Base-by-base conservation (phyloP, 2,888 invertebrate species). In the Andrena haemorrhoa region DNA sequence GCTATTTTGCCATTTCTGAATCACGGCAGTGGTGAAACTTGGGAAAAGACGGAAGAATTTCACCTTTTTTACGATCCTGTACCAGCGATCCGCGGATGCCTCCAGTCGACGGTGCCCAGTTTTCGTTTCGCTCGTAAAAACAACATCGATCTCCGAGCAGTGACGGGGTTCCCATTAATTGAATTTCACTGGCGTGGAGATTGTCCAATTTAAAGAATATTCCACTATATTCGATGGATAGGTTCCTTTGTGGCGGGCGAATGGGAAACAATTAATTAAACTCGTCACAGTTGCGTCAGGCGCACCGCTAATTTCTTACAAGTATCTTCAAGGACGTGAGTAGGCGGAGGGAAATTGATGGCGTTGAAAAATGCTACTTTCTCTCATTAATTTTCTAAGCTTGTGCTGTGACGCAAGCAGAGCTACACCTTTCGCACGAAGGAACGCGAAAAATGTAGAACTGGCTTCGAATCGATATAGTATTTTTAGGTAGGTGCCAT, bases 1-100 rank as follows among this genome's bases (percentile, higher is more conserved):
- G 79, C 76, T 69, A 75, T 88, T 86, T 85, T 82, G 83, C 81
- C 85, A 75, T 85, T 85, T 83, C 80, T 69, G 82, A 82, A 85
- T 83, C 83, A 77, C 73, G 63, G 64, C 73, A 69, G 66, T 73
- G 76, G 82, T 79, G 83, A 83, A 87, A 87, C 80, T 68, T 72
- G 70, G 12, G n/a, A 20, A 60, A 83, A 70, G 56, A 60, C 66
- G 83, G 74, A 82, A 77, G 72, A 69, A 86, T 88, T 88, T 83
- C 86, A 77, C 76, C 56, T 53, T 12, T 41, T 74, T 85, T 83
- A 60, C 58, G 70, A 70, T 26, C 29, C 58, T 29, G 1, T 26
- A 10, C 10, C 23, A 74, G 73, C 79, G 65, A 60, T 35, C 33
- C 41, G n/a, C 20, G 56, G 47, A 53, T 51, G 75, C 66, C 75